Evolutionary conservation across 2,888 invertebrate genomes (phyloP), one percentile per base, ranked within the genome.

Genomic region (Gandaritis pyraliata): DNA sequence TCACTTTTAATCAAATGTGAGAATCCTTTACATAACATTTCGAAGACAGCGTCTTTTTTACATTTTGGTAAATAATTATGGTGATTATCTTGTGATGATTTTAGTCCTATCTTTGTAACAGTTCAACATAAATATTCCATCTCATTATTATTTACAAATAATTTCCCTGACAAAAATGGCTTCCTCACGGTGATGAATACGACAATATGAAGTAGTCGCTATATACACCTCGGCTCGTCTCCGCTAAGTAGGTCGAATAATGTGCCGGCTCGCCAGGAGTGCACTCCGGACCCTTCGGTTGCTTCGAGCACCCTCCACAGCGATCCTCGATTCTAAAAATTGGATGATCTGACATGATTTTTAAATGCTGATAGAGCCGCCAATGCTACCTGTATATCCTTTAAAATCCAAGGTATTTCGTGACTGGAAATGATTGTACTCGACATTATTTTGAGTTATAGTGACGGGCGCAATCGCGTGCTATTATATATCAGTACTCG

Each of bases 301-400:
- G 74, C 70, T 71, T 82, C 75, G 65, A 89, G 88, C 58, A 78
- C 85, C 73, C 87, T 86, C 68, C 63, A 70, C 71, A 63, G 70
- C 79, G 81, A 82, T 83, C 83, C 88, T 87, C 81, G 80, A 80
- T 79, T 82, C 83, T 84, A 87, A 90, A 54, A 90, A 89, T 87
- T 88, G 88, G 88, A 86, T 90, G 89, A 91, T 91, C 90, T 89
- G 87, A 89, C 91, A 90, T 87, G 90, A 91, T 91, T 91, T 86
- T 89, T 87, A 89, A 90, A 90, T 83, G 79, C 80, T 79, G 90
- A 90, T 90, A 90, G 78, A 80, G 77, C 77, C 43, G 58, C 48
- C 16, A 48, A 56, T 45, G 46, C 55, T 55, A 55, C 51, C 51
- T 55, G 55, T 6, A 45, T 36, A 56, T 50, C 56, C 39, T 61